Evolutionary conservation across 2,113 vertebrate genomes (phyloP).

Genomic region (Gallinago undulata): DNA sequence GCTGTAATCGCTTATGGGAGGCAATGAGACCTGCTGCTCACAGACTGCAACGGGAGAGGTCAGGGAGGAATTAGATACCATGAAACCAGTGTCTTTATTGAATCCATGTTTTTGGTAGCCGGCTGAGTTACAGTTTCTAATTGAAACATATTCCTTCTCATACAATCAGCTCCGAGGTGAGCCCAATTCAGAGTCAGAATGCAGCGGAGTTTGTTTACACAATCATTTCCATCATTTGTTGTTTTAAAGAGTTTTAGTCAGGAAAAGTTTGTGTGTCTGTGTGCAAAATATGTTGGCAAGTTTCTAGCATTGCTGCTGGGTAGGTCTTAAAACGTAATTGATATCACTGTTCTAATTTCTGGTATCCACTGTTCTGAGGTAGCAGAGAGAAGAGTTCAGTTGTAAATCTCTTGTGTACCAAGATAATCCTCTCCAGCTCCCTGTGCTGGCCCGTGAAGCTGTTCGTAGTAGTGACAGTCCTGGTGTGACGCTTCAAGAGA

Average conservation of each 20-base stretch:
- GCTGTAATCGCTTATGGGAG: background rate
- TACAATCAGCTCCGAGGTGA: background rate
- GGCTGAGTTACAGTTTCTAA: background rate
- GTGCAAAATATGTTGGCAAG: background rate
- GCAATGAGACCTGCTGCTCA: background rate
- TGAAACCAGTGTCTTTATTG: background rate
- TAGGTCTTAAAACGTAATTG: background rate
- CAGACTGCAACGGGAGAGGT: background rate
- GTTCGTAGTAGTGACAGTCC: no score
- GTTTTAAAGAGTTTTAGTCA: accelerated
- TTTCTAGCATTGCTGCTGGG: background rate
- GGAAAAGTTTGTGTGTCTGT: background rate
- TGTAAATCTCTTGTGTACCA: background rate
- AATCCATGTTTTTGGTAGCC: background rate
- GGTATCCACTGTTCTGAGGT: background rate
- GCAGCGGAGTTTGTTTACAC: background rate
- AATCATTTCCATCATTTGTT: background rate
- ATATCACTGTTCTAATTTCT: background rate
- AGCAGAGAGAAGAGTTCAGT: background rate
- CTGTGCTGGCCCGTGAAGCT: background rate
- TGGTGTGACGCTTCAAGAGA: background rate
- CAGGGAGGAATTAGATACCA: background rate
- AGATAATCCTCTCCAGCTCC: background rate
- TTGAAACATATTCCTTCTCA: background rate
- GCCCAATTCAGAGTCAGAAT: background rate